Conservation (phyloP, 2,888 invertebrate species). For the Aspidapion aeneum region DNA sequence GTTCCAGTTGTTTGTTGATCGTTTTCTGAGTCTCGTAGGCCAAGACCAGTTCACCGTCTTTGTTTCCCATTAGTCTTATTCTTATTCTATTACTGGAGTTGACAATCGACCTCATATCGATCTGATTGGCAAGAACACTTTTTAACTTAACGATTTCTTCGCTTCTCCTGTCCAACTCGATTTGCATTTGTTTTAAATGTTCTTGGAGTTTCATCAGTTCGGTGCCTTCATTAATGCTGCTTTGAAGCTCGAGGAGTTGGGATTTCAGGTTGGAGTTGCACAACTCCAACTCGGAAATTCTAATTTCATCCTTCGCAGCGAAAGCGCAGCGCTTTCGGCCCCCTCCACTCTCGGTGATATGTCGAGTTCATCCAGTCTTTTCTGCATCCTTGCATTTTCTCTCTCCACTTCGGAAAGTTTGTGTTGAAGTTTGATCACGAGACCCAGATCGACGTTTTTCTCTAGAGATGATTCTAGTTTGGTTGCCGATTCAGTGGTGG, state of each 20-base stretch:
- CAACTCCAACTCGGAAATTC: constrained; percentile 79
- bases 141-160: constrained; percentile 91
- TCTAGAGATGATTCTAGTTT: constrained; percentile 21
- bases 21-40: constrained; percentile 93
- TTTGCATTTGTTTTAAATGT: constrained; percentile 78
- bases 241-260: constrained; percentile 70
- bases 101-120: constrained; percentile 61
- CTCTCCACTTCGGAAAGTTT: constrained; percentile 64
- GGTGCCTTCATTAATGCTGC: constrained; percentile 60
- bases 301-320: too few species aligned
- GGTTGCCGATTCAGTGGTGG: constrained; percentile 42
- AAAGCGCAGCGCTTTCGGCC: constrained; percentile 49
- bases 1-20: constrained; percentile 89
- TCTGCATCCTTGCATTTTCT: constrained; percentile 68
- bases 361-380: constrained; percentile 56
- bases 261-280: constrained; percentile 80
- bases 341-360: constrained; percentile 44
- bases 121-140: constrained; percentile 75
- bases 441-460: constrained; percentile 55
- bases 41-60: constrained; percentile 84
- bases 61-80: too few species aligned
- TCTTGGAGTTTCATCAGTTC: constrained; percentile 54
- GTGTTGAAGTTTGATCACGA: constrained; percentile 77
- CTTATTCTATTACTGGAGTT: constrained; percentile 39
- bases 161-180: constrained; percentile 78